Base-by-base conservation (phyloP, 2,888 invertebrate species). In the Brenthis hecate region DNA sequence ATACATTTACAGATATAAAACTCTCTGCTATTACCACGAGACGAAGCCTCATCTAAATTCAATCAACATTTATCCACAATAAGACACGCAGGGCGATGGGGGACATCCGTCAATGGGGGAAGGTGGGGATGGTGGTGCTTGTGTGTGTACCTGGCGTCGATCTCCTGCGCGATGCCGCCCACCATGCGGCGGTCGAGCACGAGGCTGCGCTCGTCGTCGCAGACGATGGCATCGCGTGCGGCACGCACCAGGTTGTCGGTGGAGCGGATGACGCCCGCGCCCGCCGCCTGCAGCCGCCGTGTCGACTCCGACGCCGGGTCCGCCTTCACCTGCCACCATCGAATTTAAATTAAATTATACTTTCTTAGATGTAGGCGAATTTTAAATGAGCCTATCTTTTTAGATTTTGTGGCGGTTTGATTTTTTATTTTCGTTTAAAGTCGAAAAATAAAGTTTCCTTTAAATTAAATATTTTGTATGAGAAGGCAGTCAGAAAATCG, bases 171-270 rank as follows among this genome's bases (percentile, higher is more conserved):
- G 84, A 99, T 98, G 28, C 98, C 98, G 58, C 98, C 98, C 23
- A 99, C 99, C 97, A 98, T 98, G 63, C 97, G 94, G 43, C 97
- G 94, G 87, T 98, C 98, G 70, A 99, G 95, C 75, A 98, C 96
- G 8, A 99, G 93, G 61, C 97, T 97, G 56, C 98, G 94, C 80
- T 99, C 99, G 82, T 98, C 98, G 80, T 98, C 98, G 62, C 96
- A 96, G 73, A 96, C 96, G 70, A 98, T 97, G 36, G 98, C 98
- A 83, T 97, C 96, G 74, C 99, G 96, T 0, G 99, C 99, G 0
- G 99, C 98, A 36, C 96, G 94, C 23, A 99, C 99, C 79, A 99
- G 92, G 91, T 98, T 98, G 88, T 99, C 99, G 0, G 99, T 99
- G 3, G 99, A 99, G 73, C 98, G 94, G 89, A 99, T 99, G 2